A percentile compares a stretch with the other conserved stretches of the same genome.
phyloP scores from a whole-genome alignment of 2,888 invertebrate species.

The Incurvaria masculella region DNA sequence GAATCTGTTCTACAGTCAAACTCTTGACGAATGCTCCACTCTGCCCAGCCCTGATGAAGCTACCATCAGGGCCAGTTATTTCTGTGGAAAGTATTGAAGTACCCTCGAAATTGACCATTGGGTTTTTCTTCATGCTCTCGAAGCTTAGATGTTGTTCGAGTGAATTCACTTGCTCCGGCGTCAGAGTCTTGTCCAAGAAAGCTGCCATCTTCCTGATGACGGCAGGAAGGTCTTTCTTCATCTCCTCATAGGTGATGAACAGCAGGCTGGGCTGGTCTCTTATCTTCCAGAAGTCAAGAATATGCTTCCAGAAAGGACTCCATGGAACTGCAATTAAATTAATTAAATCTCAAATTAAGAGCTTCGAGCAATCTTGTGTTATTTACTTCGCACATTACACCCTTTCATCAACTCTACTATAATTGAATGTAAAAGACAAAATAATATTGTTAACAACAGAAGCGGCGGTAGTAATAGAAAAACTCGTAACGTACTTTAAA shows the following conservation, averaged over 20 bases:
- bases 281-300: not conserved
- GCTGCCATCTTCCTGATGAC: constrained; percentile 45
- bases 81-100: not conserved
- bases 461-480: too few species aligned
- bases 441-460: too few species aligned
- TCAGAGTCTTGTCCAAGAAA: constrained; percentile 46
- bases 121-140: constrained; percentile 54
- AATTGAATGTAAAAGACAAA: too few species aligned
- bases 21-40: constrained; percentile 34
- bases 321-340: not conserved
- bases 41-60: constrained; percentile 45
- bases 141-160: constrained; percentile 58
- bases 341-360: too few species aligned
- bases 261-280: not conserved
- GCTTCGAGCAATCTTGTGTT: too few species aligned
- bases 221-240: constrained; percentile 35
- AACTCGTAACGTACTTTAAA: too few species aligned
- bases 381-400: too few species aligned
- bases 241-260: not conserved
- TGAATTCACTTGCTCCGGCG: constrained; percentile 35
- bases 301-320: not conserved
- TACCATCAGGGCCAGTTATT: constrained; percentile 22
- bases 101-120: constrained; percentile 40
- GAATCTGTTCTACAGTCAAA: constrained; percentile 28
- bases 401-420: too few species aligned